phyloP scores from a whole-genome alignment of 2,797 vertebrate species.

The Lepilemur septentrionalis region DNA sequence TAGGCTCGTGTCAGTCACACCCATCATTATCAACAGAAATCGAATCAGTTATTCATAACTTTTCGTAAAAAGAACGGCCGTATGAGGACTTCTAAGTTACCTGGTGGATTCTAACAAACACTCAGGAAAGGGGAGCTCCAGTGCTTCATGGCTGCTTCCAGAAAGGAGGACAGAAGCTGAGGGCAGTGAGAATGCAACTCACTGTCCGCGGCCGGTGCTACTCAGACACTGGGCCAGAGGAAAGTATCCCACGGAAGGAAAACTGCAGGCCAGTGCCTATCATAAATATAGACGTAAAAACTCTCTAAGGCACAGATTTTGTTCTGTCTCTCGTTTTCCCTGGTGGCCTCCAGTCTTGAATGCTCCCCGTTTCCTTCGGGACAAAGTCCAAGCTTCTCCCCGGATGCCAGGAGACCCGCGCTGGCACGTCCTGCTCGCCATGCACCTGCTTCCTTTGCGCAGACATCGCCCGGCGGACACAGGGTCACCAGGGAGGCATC shows the following conservation, averaged over 20 bases:
- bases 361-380: background rate
- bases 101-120: no score
- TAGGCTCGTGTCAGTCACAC: background rate
- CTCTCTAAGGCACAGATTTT: background rate
- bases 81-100: no score
- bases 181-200: no score
- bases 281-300: no score
- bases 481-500: background rate
- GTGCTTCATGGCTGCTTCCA: no score
- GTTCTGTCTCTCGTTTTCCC: background rate
- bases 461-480: background rate
- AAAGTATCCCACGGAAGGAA: no score
- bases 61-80: background rate
- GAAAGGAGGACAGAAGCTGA: no score
- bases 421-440: background rate
- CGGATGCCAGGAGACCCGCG: background rate
- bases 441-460: background rate
- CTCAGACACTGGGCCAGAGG: no score
- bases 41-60: background rate
- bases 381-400: background rate
- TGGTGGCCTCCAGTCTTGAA: no score
- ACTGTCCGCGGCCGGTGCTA: fast-evolving
- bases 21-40: background rate
- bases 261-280: no score
- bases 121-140: no score